These are phyloP conservation scores for Periophthalmodon schlosseri DNA, from an alignment of 2,113 vertebrate genomes.

Conservation along the genomic window DNA sequence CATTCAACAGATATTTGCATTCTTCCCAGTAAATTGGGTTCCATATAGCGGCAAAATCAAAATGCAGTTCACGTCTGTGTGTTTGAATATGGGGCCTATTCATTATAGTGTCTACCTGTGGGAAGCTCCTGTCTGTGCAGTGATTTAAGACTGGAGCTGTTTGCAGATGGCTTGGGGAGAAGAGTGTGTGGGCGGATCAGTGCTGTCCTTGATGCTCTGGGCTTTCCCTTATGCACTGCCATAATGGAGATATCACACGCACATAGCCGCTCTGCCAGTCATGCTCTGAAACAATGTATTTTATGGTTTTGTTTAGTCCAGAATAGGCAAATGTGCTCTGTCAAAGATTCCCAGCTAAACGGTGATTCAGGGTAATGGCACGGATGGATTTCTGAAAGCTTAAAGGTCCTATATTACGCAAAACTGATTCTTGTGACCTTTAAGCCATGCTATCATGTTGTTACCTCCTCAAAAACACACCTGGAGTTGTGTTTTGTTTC, in stretches of 20 bases:
- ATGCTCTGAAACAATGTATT: constrained; percentile 37
- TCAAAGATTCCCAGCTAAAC: constrained; percentile 21
- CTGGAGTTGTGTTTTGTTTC: too few species aligned
- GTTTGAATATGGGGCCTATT: constrained; percentile 29
- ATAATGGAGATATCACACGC: constrained; percentile 62
- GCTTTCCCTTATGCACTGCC: constrained; percentile 50
- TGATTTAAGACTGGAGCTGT: constrained; percentile 62
- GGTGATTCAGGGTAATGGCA: constrained; percentile 29
- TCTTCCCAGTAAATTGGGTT: neutral
- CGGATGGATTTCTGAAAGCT: constrained; percentile 10
- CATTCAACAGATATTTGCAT: neutral
- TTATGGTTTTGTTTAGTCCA: constrained; percentile 27
- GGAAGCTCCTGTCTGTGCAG: constrained; percentile 53
- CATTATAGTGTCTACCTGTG: constrained; percentile 59
- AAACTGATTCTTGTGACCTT: too few species aligned
- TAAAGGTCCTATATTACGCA: too few species aligned
- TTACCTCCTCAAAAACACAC: too few species aligned
- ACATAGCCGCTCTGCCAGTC: constrained; percentile 26
- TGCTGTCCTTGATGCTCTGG: constrained; percentile 64
- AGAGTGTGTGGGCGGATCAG: constrained; percentile 60
- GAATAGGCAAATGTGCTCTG: constrained; percentile 22
- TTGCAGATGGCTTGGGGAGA: constrained; percentile 60
- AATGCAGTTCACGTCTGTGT: neutral
- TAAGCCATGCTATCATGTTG: too few species aligned
- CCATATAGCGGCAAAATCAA: neutral